phyloP scores from a whole-genome alignment of 1,140 invertebrate species.

The Potamilus streckersoni region DNA sequence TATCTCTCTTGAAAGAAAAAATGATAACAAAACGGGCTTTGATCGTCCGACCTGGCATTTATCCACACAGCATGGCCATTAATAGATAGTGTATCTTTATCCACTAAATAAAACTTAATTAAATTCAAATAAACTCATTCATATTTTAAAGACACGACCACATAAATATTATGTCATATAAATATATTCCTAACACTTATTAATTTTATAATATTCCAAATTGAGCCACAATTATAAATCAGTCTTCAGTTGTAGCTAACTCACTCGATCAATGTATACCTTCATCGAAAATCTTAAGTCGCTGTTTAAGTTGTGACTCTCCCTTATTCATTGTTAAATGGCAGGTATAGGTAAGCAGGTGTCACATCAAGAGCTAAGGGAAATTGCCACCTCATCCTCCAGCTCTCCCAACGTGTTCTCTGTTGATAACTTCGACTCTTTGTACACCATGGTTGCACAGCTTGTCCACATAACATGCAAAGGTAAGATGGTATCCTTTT shows the following conservation, averaged over 20 bases:
- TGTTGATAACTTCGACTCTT: constrained; percentile 15
- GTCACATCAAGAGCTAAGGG: constrained; percentile 14
- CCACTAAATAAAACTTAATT: too few species aligned
- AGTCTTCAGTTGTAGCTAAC: neutral
- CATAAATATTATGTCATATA: too few species aligned
- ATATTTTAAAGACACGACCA: too few species aligned
- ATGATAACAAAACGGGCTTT: too few species aligned
- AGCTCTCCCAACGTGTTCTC: neutral
- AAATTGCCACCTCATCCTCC: neutral
- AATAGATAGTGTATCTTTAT: too few species aligned
- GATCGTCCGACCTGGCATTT: too few species aligned
- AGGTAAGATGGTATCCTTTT: neutral
- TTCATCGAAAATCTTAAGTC: neutral
- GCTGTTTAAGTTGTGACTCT: neutral
- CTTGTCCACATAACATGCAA: constrained; percentile 4
- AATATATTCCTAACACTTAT: too few species aligned
- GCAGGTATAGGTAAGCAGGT: constrained; percentile 11
- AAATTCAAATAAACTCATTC: too few species aligned
- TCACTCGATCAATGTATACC: neutral
- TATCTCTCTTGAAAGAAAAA: too few species aligned
- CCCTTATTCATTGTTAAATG: neutral
- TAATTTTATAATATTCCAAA: too few species aligned
- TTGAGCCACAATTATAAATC: too few species aligned
- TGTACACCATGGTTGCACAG: constrained; percentile 6
- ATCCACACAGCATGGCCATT: too few species aligned